Evolutionary conservation across 1,140 invertebrate genomes (phyloP), one percentile per base, ranked within the genome.

Genomic region (Pogonomyrmex barbatus): DNA sequence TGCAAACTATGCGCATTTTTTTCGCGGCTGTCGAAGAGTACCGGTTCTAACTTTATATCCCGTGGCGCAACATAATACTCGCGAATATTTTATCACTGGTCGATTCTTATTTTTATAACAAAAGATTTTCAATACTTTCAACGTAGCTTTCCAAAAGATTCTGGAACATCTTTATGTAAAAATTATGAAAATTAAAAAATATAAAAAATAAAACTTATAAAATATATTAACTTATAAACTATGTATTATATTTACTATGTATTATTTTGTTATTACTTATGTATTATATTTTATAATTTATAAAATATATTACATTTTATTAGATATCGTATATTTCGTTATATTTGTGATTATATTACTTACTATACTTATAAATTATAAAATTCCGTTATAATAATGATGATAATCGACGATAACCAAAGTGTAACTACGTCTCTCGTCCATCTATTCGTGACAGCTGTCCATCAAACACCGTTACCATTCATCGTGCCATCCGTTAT

Each of bases 1-100:
- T 70, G 77, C 63, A 47, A 68, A 47, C 33, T 42, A 30, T 12
- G 73, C 8, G 10, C 6, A 76, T 87, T 76, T 87, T 82, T 62
- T 82, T 62, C 47, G 14, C 68, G 24, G 17, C n/a, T 36, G 24
- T 73, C 79, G 68, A 83, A 83, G 30, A 45, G 39, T 60, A 83
- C 42, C 68, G 68, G 68, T 83, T 83, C 50, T 33, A 83, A 62
- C 12, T 60, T 73, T 82, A 47, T 39, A 62, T 58, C 47, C 45
- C 12, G 30, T 39, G 8, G 54, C 45, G 45, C 33, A 78, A 52
- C 14, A 9, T 17, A 65, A 65, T 6, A 67, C 58, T 6, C n/a
- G 58, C 45, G 30, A 52, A 84, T 82, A 75, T 83, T 73, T 81
- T 47, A 42, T 24, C 33, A 47, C 17, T 42, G 33, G 30, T 60